These are phyloP conservation scores for Scolopax mira DNA, from an alignment of 2,113 vertebrate species.

Conservation along the genomic window DNA sequence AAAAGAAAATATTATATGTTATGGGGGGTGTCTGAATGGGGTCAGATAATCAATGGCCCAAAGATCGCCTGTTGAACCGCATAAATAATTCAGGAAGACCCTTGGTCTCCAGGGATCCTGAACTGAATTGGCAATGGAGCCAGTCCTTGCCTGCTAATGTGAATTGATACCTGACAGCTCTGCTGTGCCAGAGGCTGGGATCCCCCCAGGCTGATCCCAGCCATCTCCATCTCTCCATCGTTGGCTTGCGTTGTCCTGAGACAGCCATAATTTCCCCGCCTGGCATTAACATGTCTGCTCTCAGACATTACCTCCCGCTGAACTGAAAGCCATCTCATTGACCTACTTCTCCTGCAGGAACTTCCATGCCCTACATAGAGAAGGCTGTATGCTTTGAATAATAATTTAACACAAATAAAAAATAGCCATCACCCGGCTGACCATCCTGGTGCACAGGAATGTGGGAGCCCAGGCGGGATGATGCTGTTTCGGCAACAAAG, in stretches of 20 bases:
- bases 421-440: background rate
- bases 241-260: background rate
- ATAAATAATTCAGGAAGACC: constrained; percentile 38
- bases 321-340: background rate
- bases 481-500: background rate
- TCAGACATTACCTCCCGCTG: background rate
- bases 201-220: background rate
- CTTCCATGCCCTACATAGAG: background rate
- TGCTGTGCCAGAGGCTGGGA: background rate
- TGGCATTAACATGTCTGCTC: background rate
- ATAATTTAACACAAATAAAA: background rate
- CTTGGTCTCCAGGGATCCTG: background rate
- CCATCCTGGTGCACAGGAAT: background rate
- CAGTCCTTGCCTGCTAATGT: background rate
- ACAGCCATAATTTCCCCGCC: background rate
- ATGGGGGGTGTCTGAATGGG: background rate
- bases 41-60: background rate
- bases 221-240: background rate
- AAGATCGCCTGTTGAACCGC: background rate
- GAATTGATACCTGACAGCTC: background rate
- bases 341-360: background rate
- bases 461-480: background rate
- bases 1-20: background rate
- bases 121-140: background rate
- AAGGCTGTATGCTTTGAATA: background rate